Evolutionary conservation across 2,888 invertebrate species (phyloP), one percentile per base, ranked within the genome.

Genomic region (Metopia argyrocephala): DNA sequence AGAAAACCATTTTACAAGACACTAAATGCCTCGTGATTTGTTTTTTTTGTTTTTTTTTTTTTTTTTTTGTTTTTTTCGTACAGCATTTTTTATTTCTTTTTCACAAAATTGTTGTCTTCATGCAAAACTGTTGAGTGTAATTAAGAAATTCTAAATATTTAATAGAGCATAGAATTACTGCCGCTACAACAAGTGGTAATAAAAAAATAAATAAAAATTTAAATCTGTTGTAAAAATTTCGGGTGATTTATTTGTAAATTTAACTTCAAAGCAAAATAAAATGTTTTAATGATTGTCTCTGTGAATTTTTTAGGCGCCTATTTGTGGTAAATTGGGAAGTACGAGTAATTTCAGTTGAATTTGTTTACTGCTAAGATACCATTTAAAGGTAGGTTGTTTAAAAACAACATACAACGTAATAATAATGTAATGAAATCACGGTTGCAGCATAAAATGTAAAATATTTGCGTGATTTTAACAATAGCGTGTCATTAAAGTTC

Each of bases 131-230:
- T 59, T n/a, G 45, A 59, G 62, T 62, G 45, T 56, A 62, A 66
- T 76, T 71, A 76, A 71, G 66, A 80, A 71, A 76, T 76, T 76
- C 76, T 68, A 46, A 50, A 45, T 46, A 73, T 20, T 73, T 69
- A 80, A 65, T 73, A 73, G 80, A 73, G 76, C 76, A 76, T 57
- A 52, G 56, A 76, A 31, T 64, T 68, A 21, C 56, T 74, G 5
- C 9, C 7, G 15, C 6, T 38, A 38, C 31, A 46, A 27, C 4
- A 46, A 68, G 50, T 54, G 12, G 28, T 20, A 52, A 50, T 31
- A 46, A n/a, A n/a, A n/a, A n/a, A n/a, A n/a, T n/a, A n/a, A n/a
- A n/a, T n/a, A n/a, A n/a, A n/a, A 70, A 66, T 75, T 79, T 70
- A 25, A 75, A 75, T 74, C 69, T 65, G 64, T 71, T n/a, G 9